A percentile compares a stretch with the other conserved stretches of the same genome.
These are phyloP conservation scores for Botia kubotai DNA, from an alignment of 2,797 vertebrate species.

Conservation along the genomic window DNA sequence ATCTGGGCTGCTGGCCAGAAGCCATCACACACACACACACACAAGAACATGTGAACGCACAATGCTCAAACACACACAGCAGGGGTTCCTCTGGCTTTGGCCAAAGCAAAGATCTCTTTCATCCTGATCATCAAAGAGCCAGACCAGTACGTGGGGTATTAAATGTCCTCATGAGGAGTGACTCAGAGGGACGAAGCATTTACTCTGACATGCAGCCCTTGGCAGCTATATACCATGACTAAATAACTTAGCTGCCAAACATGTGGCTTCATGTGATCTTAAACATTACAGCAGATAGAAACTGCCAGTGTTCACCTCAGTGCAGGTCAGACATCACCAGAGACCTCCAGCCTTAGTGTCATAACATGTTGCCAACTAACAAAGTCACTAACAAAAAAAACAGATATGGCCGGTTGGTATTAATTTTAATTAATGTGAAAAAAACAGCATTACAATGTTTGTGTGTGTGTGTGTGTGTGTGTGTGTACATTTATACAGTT, in stretches of 20 bases:
- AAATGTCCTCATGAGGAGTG: slow-evolving; percentile 62
- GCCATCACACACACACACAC: slow-evolving; percentile 31
- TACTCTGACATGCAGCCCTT: slow-evolving; percentile 30
- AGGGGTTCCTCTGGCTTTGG: slow-evolving; percentile 51
- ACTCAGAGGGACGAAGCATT: slow-evolving; percentile 37
- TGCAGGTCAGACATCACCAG: slow-evolving; percentile 19
- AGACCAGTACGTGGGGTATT: slow-evolving; percentile 54
- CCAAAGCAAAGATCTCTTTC: slow-evolving; percentile 59
- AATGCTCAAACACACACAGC: slow-evolving; percentile 27
- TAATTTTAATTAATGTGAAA: no score
- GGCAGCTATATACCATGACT: slow-evolving; percentile 51
- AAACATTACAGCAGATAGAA: slow-evolving; percentile 43
- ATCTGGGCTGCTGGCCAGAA: slow-evolving; percentile 30
- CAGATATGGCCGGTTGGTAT: slow-evolving; percentile 12
- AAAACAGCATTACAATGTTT: no score
- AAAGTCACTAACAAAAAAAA: slow-evolving; percentile 43
- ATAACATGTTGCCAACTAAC: slow-evolving; percentile 40
- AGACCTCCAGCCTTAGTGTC: slow-evolving; percentile 36
- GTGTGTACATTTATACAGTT: no score
- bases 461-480: no score
- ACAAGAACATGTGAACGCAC: slow-evolving; percentile 17
- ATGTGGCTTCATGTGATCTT: slow-evolving; percentile 49
- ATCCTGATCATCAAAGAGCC: slow-evolving; percentile 62
- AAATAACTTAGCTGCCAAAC: slow-evolving; percentile 57
- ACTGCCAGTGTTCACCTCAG: slow-evolving; percentile 28